Percentiles rank a stretch among this genome's conserved stretches.
Conservation (phyloP, 2,888 invertebrate species). For the Erebia ligea region DNA sequence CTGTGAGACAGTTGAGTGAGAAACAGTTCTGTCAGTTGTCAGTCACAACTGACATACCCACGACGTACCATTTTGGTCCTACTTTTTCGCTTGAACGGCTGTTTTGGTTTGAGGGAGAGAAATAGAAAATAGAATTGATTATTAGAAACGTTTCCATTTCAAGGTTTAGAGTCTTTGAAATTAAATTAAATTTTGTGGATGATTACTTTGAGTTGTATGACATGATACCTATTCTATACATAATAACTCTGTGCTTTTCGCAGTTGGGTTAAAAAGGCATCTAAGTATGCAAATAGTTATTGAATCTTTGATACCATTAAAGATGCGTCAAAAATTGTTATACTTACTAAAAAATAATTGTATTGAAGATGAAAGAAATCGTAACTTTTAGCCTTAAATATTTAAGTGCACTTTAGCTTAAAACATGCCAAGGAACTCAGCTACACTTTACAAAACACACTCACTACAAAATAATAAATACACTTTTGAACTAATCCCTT, state of each 20-base stretch:
- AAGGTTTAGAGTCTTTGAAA: not conserved
- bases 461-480: too few relatives aligned
- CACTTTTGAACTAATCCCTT: not conserved
- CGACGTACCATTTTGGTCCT: slow-evolving; percentile 67
- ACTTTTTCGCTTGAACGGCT: slow-evolving; percentile 75
- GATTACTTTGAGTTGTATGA: not conserved
- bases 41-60: slow-evolving; percentile 67
- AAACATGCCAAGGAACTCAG: too few relatives aligned
- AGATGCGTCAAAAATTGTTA: too few relatives aligned
- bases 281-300: too few relatives aligned
- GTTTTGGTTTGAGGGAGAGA: slow-evolving; percentile 56
- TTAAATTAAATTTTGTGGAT: slow-evolving; percentile 8
- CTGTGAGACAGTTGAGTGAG: slow-evolving; percentile 32
- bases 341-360: too few relatives aligned
- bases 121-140: slow-evolving; percentile 45
- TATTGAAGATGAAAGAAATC: too few relatives aligned
- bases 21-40: slow-evolving; percentile 56
- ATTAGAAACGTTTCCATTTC: slow-evolving; percentile 7
- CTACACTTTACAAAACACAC: too few relatives aligned
- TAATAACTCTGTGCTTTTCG: too few relatives aligned
- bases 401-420: too few relatives aligned
- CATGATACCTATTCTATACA: too few relatives aligned
- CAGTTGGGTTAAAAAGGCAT: too few relatives aligned
- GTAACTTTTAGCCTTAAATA: not conserved
- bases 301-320: too few relatives aligned